Evolutionary conservation across 1,140 invertebrate species (phyloP).

Genomic region (Homarus americanus): DNA sequence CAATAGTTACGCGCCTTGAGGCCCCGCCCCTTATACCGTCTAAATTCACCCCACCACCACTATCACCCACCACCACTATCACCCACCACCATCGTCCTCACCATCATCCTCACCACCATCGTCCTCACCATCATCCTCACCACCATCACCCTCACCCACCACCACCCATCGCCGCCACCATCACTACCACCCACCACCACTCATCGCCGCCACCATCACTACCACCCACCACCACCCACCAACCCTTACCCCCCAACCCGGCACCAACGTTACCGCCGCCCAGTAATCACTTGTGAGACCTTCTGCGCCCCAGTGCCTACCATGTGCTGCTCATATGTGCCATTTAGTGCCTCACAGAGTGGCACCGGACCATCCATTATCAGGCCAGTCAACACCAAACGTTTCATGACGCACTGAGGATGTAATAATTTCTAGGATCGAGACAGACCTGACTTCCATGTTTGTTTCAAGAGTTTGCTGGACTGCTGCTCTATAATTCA

Average conservation of each 20-base stretch:
- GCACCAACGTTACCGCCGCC: conserved; percentile 27
- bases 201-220: not conserved
- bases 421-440: not conserved
- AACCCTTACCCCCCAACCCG: not conserved
- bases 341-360: conserved; percentile 49
- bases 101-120: not conserved
- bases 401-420: not conserved
- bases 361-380: conserved; percentile 48
- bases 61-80: no score
- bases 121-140: not conserved
- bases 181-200: not conserved
- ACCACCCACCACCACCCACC: not conserved
- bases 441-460: conserved; percentile 27
- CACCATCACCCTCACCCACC: no score
- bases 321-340: conserved; percentile 60
- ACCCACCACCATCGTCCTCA: not conserved
- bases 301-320: conserved; percentile 34
- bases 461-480: conserved; percentile 23
- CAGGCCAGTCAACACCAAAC: conserved; percentile 35
- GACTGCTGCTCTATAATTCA: conserved; percentile 5
- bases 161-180: no score
- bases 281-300: conserved; percentile 40
- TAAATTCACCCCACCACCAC: no score
- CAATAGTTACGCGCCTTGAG: not conserved
- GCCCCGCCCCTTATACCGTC: no score